A percentile compares a stretch with the other conserved stretches of the same genome.
Conservation (phyloP, 2,113 vertebrate species). For the Patagioenas fasciata region DNA sequence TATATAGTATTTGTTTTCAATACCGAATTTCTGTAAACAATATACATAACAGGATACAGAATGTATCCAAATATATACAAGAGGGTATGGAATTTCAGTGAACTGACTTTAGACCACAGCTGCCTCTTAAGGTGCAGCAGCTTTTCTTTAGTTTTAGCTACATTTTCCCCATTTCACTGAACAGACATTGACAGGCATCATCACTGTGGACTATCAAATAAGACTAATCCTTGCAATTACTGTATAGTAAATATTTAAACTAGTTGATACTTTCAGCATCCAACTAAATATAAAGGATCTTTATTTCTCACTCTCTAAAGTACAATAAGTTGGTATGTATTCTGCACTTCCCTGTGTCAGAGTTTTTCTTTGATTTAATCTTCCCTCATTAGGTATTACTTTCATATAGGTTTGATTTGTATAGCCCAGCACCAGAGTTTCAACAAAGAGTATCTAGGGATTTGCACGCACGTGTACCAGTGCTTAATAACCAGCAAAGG, state of each 20-base stretch:
- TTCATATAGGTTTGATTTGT: constrained; percentile 23
- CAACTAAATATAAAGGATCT: background rate
- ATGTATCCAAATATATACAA: background rate
- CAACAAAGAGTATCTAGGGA: constrained; percentile 32
- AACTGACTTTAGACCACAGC: background rate
- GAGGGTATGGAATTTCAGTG: background rate
- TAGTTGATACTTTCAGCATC: background rate
- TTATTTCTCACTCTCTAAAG: background rate
- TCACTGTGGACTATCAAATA: background rate
- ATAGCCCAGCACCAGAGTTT: background rate
- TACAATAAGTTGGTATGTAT: background rate
- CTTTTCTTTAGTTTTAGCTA: background rate
- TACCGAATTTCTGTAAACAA: background rate
- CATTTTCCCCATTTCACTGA: background rate
- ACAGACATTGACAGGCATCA: background rate
- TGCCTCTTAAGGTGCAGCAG: background rate
- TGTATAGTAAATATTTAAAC: constrained; percentile 26
- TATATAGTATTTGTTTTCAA: background rate
- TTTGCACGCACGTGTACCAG: background rate
- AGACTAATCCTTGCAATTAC: background rate
- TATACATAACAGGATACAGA: background rate
- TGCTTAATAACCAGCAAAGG: constrained; percentile 1
- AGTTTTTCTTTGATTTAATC: background rate
- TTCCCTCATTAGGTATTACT: constrained; percentile 36
- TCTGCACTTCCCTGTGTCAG: background rate